Evolutionary conservation across 2,113 vertebrate genomes (phyloP), one percentile per base, ranked within the genome.

Genomic region (Cavia aperea): DNA sequence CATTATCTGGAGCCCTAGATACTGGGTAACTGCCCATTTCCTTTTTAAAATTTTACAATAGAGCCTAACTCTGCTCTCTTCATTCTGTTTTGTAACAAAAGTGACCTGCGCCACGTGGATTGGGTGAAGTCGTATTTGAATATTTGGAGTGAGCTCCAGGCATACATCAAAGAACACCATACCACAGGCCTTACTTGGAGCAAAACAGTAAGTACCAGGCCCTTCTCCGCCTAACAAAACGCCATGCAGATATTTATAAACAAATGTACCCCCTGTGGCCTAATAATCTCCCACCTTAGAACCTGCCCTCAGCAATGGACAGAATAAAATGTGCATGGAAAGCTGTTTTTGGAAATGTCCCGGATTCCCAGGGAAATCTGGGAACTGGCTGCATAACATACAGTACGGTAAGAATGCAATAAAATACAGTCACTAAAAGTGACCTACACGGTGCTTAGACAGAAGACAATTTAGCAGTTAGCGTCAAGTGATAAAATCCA

Each of bases 121-220:
- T 99, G 99, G 99, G 99, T 99, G 91, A 98, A 98, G 93, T 98
- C 99, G 0, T 99, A 99, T 89, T 97, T 99, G 95, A 98, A 97
- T 63, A 99, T 99, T 97, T 99, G 99, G 99, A 98, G 97, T 49
- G 98, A 99, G 70, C 97, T 99, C 96, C 99, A 99, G 96, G 97
- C 97, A 31, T 99, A 99, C 95, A 99, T 99, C 97, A 99, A 99
- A 96, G 98, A 99, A 88, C 97, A 99, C 95, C 98, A 99, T 96
- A 98, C 98, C 83, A 99, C 99, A 43, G 99, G 99, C 81, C 98
- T 99, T 83, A 97, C 97, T 81, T 99, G 99, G 99, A 99, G 97
- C 97, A 99, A 98, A 97, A 98, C 95, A 36, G 99, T 99, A 96
- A 99, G 99, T 98, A 83, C 58, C 81, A 68, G 33, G 77, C 62